Conservation (phyloP, 1,140 invertebrate genomes). For the Proctacanthus coquilletti region DNA sequence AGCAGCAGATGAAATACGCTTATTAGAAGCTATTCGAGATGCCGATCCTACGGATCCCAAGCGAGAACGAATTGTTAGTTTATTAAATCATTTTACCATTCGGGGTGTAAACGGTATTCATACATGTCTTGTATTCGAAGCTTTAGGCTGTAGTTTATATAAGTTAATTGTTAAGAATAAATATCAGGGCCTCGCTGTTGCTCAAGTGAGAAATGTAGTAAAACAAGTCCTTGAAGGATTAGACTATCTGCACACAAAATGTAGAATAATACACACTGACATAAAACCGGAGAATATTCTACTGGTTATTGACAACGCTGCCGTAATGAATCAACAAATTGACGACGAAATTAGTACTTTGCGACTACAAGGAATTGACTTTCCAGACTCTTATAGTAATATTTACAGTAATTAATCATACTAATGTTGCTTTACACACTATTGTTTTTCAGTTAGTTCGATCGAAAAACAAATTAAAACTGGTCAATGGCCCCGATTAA, state of each 20-base stretch:
- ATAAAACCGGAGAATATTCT: slow-evolving; percentile 99
- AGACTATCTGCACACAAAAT: slow-evolving; percentile 94
- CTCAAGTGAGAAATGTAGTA: slow-evolving; percentile 90
- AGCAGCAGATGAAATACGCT: slow-evolving; percentile 94
- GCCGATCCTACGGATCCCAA: slow-evolving; percentile 77
- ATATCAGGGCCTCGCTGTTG: slow-evolving; percentile 89
- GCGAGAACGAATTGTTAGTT: slow-evolving; percentile 88
- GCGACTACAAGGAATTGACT: slow-evolving; percentile 39
- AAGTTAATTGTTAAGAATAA: slow-evolving; percentile 97
- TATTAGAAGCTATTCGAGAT: slow-evolving; percentile 85
- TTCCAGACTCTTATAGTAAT: slow-evolving; percentile 30
- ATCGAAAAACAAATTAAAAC: slow-evolving; percentile 29
- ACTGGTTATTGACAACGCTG: slow-evolving; percentile 70
- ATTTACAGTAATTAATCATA: background rate
- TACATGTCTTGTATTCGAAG: slow-evolving; percentile 98
- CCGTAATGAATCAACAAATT: slow-evolving; percentile 76
- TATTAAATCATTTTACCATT: slow-evolving; percentile 97
- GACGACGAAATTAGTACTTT: slow-evolving; percentile 68
- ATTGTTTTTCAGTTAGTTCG: slow-evolving; percentile 19
- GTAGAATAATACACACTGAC: slow-evolving; percentile 97
- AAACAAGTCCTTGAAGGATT: slow-evolving; percentile 86
- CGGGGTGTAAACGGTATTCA: slow-evolving; percentile 89
- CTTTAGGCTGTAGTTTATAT: slow-evolving; percentile 90
- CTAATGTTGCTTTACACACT: slow-evolving; percentile 1
- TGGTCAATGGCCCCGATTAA: slow-evolving; percentile 22